Evolutionary conservation across 2,888 invertebrate species (phyloP).

Genomic region (Sphecodes monilicornis): DNA sequence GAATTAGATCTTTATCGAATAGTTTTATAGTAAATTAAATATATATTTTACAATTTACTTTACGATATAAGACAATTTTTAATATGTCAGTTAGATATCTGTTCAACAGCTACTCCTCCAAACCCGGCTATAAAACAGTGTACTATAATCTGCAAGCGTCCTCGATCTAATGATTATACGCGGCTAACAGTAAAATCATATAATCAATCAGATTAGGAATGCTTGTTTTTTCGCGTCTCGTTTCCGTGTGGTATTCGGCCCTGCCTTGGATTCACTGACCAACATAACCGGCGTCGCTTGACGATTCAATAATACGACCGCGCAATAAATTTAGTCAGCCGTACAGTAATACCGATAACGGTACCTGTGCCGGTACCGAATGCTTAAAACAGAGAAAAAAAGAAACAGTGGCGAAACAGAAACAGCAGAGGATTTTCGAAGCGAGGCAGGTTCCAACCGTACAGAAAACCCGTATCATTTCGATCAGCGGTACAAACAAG

Average conservation of each 20-base stretch:
- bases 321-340: slow-evolving; percentile 63
- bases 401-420: slow-evolving; percentile 14
- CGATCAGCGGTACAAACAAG: slow-evolving; percentile 63
- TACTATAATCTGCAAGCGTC: neutral
- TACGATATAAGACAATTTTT: too few relatives aligned
- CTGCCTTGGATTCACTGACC: slow-evolving; percentile 21
- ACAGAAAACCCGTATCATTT: slow-evolving; percentile 66
- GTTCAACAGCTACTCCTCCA: too few relatives aligned
- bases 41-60: too few relatives aligned
- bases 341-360: slow-evolving; percentile 71
- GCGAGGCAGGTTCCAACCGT: slow-evolving; percentile 31
- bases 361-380: slow-evolving; percentile 63
- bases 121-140: neutral
- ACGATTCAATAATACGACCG: slow-evolving; percentile 58
- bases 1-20: too few relatives aligned
- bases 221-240: neutral
- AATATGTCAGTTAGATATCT: too few relatives aligned
- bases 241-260: neutral
- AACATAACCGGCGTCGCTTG: slow-evolving; percentile 40
- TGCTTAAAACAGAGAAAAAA: slow-evolving; percentile 38
- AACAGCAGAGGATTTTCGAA: slow-evolving; percentile 42
- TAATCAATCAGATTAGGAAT: neutral
- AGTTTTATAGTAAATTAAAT: too few relatives aligned
- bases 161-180: neutral
- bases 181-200: neutral